These are phyloP conservation scores for Pristionchus japonicus DNA, from an alignment of 2,888 invertebrate genomes.

Conservation along the genomic window DNA sequence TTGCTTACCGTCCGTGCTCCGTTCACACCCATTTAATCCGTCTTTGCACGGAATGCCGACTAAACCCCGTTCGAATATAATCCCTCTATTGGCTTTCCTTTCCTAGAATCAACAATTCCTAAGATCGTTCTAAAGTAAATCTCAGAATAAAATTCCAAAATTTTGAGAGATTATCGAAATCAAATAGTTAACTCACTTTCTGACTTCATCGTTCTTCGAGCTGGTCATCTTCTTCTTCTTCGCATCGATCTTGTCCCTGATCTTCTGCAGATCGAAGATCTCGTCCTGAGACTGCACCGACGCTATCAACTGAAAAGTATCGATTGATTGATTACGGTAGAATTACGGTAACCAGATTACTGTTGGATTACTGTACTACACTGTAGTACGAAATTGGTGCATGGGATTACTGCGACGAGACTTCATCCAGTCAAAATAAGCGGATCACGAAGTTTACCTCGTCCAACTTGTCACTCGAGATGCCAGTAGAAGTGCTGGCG, in stretches of 20 bases:
- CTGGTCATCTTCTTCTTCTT: background rate
- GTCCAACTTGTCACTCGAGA: background rate
- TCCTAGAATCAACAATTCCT: background rate
- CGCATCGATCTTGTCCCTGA: constrained; percentile 40
- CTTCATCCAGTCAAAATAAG: background rate
- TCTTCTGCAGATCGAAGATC: constrained; percentile 44
- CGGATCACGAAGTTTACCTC: background rate
- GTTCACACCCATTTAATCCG: background rate
- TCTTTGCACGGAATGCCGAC: background rate
- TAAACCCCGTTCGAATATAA: background rate
- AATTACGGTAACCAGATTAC: background rate
- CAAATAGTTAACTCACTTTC: constrained; percentile 35
- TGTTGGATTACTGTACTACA: background rate
- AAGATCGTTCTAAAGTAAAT: background rate
- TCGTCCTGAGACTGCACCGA: background rate
- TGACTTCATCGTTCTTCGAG: constrained; percentile 7
- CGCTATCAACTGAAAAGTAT: background rate
- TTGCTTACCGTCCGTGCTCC: background rate
- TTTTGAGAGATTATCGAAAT: background rate
- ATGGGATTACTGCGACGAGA: background rate
- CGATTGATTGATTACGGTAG: background rate
- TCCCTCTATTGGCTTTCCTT: background rate
- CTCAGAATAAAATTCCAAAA: background rate
- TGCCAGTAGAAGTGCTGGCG: background rate
- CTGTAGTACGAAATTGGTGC: background rate